Percentiles rank a stretch among this genome's conserved stretches.
These are phyloP conservation scores for Megaptera novaeangliae DNA, from an alignment of 2,113 vertebrate genomes.

Conservation along the genomic window DNA sequence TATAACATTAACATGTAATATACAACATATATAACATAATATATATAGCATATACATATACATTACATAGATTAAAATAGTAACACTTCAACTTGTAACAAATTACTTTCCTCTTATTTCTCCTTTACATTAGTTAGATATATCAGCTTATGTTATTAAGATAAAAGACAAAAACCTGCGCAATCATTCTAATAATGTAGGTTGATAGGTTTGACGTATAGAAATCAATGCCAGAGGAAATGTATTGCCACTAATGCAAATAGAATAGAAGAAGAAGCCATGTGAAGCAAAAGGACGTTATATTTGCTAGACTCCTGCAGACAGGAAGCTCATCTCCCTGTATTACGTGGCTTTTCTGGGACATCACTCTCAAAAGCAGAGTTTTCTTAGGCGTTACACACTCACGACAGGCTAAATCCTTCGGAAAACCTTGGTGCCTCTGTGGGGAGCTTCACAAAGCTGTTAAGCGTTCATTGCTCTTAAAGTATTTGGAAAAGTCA, in stretches of 20 bases:
- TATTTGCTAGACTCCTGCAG: background rate
- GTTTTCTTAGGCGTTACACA: conserved; percentile 56
- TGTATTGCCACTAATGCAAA: background rate
- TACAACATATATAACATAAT: background rate
- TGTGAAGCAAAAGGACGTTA: background rate
- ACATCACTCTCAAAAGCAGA: conserved; percentile 54
- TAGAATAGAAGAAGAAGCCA: background rate
- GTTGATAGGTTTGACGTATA: background rate
- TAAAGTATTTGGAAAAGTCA: conserved; percentile 60
- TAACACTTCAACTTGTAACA: background rate
- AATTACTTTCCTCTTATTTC: background rate
- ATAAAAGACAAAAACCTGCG: background rate
- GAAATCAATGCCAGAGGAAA: background rate
- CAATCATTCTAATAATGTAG: background rate
- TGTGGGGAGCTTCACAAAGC: conserved; percentile 31
- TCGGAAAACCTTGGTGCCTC: conserved; percentile 52
- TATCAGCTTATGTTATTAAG: background rate
- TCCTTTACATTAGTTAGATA: background rate
- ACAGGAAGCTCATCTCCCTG: conserved; percentile 16
- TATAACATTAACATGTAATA: background rate
- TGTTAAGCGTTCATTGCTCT: conserved; percentile 38
- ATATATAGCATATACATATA: background rate
- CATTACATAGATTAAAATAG: background rate
- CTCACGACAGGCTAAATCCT: conserved; percentile 61
- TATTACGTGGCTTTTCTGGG: conserved; percentile 65